Percentiles rank a stretch among this genome's conserved stretches.
Conservation (phyloP, 1,140 invertebrate species). For the Ips nitidus region DNA sequence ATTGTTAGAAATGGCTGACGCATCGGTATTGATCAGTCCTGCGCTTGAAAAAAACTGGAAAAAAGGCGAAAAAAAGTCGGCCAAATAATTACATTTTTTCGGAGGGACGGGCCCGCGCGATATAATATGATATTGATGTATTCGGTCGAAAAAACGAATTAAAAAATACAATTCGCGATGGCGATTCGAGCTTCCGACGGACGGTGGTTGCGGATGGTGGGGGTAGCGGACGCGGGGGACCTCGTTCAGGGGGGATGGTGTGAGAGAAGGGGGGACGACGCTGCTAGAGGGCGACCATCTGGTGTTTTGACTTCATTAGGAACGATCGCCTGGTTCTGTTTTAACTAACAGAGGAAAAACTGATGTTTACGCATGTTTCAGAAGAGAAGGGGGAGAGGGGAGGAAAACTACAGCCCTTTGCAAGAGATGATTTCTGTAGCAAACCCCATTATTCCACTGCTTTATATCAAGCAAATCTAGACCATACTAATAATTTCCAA, state of each 20-base stretch:
- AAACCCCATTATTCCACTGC: no score
- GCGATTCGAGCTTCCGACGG: constrained; percentile 25
- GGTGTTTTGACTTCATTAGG: constrained; percentile 17
- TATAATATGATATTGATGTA: constrained; percentile 37
- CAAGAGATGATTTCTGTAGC: no score
- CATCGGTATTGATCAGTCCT: constrained; percentile 33
- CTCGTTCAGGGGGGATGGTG: background rate
- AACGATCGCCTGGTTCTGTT: background rate
- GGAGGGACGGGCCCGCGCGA: constrained; percentile 27
- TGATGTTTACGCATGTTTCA: no score
- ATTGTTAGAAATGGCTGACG: constrained; percentile 35
- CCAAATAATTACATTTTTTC: constrained; percentile 36
- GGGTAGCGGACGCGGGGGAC: background rate
- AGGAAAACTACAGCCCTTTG: no score
- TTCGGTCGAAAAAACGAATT: constrained; percentile 36
- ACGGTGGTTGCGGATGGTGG: background rate
- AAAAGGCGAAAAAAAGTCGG: constrained; percentile 30
- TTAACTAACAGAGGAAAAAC: no score
- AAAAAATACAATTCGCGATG: constrained; percentile 36
- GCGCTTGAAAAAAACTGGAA: constrained; percentile 28
- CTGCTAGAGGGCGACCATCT: constrained; percentile 19
- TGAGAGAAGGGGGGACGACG: background rate
- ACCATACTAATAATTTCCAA: no score
- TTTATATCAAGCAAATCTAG: no score
- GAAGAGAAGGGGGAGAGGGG: no score